Evolutionary conservation across 2,888 invertebrate genomes (phyloP).

Genomic region (Harpalus rubripes): DNA sequence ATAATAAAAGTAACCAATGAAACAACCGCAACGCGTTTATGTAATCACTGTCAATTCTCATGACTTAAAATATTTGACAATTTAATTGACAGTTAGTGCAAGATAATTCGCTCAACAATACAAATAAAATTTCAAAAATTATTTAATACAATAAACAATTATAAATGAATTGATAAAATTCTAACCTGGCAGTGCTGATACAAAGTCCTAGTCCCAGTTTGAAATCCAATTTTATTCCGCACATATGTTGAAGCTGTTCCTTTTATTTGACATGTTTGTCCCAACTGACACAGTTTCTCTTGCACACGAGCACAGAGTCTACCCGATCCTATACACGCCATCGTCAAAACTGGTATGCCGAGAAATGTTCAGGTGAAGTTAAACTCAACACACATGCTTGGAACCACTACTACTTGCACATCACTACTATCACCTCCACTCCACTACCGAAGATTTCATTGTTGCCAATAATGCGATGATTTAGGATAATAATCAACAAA

Average conservation of each 20-base stretch:
- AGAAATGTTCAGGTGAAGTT: conserved; percentile 75
- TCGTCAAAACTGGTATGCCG: conserved; percentile 87
- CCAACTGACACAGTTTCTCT: conserved; percentile 90
- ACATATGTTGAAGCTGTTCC: conserved; percentile 84
- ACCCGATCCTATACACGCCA: conserved; percentile 91
- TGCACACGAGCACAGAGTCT: conserved; percentile 90
- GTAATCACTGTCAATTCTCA: conserved; percentile 62
- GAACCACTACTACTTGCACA: conserved; percentile 77
- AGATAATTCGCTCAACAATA: neutral
- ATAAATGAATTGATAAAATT: conserved; percentile 62
- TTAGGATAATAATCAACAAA: neutral
- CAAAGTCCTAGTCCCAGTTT: conserved; percentile 77
- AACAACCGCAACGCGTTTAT: conserved; percentile 52
- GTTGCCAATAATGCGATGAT: conserved; percentile 55
- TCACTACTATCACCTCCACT: conserved; percentile 76
- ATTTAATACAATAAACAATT: conserved; percentile 24
- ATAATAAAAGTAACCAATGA: conserved; percentile 16
- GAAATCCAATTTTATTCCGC: conserved; percentile 84
- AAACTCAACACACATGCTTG: conserved; percentile 68
- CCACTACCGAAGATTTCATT: conserved; percentile 28
- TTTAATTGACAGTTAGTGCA: conserved; percentile 11
- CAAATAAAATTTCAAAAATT: neutral
- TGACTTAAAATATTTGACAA: conserved; percentile 54
- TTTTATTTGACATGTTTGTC: conserved; percentile 83
- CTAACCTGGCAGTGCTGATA: conserved; percentile 77